Evolutionary conservation across 2,113 vertebrate genomes (phyloP).

Genomic region (Atlantisia rogersi): DNA sequence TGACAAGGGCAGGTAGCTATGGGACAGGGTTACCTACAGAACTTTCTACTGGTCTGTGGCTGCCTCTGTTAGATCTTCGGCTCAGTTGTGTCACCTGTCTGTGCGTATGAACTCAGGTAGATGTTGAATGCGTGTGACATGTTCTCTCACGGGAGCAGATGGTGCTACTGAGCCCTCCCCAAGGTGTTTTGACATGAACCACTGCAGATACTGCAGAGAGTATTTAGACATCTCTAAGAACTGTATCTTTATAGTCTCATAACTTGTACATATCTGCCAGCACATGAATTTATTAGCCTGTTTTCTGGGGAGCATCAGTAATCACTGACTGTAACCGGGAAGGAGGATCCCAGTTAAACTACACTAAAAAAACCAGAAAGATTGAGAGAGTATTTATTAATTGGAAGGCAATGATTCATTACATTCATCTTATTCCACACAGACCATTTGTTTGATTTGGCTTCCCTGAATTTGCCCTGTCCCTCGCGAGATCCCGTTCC

Average conservation of each 20-base stretch:
- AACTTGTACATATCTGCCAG: not conserved
- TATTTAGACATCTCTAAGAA: not conserved
- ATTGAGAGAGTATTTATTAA: not conserved
- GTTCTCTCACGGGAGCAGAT: not conserved
- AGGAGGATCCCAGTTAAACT: not conserved
- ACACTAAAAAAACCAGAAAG: not conserved
- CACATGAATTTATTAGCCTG: not conserved
- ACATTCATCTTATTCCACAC: not conserved
- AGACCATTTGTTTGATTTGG: not conserved
- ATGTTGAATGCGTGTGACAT: not conserved
- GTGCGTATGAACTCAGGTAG: fast-evolving
- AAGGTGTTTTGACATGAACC: not conserved
- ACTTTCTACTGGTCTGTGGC: not conserved
- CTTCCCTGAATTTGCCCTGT: not conserved
- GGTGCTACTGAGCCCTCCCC: not conserved
- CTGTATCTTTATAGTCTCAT: not conserved
- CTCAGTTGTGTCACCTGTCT: not conserved
- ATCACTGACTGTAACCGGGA: not conserved
- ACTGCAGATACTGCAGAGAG: not conserved
- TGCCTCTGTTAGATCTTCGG: not conserved
- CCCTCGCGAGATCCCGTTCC: not conserved
- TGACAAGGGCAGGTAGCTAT: not conserved
- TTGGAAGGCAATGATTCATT: not conserved
- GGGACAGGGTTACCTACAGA: not conserved
- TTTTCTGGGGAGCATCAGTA: not conserved